Percentiles rank a stretch among this genome's conserved stretches.
phyloP scores from a whole-genome alignment of 2,888 invertebrate species.

The Calliopum simillimum region DNA sequence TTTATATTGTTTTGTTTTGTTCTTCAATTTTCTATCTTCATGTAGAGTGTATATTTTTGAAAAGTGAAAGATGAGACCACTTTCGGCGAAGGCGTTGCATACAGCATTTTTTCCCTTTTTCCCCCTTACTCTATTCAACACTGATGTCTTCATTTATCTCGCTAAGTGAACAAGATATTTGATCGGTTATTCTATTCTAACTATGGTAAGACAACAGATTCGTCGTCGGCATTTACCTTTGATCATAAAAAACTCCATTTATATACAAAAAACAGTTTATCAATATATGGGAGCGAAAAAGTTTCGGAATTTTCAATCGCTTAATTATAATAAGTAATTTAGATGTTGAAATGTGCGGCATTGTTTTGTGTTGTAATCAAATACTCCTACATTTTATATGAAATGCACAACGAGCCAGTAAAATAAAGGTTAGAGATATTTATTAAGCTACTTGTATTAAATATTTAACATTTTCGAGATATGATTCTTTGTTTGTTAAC shows the following conservation, averaged over 20 bases:
- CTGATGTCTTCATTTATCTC: slow-evolving; percentile 36
- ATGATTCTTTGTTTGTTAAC: no score
- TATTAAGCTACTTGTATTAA: no score
- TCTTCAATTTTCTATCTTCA: slow-evolving; percentile 33
- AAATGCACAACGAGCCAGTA: no score
- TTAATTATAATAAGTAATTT: no score
- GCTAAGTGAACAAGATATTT: slow-evolving; percentile 31
- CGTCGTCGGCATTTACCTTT: slow-evolving; percentile 25
- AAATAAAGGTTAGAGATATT: no score
- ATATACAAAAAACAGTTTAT: not conserved
- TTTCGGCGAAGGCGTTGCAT: slow-evolving; percentile 38
- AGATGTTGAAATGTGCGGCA: no score
- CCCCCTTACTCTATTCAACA: slow-evolving; percentile 5
- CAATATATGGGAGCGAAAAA: not conserved
- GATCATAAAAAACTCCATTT: slow-evolving; percentile 16
- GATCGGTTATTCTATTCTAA: slow-evolving; percentile 19
- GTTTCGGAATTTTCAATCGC: no score
- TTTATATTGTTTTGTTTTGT: no score
- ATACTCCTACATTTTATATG: no score
- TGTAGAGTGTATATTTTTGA: slow-evolving; percentile 27
- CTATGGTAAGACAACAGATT: not conserved
- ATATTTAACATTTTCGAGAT: no score
- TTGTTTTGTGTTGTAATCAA: no score
- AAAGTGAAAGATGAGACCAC: slow-evolving; percentile 57
- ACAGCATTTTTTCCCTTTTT: slow-evolving; percentile 2